Evolutionary conservation across 2,113 vertebrate species (phyloP).

Genomic region (Tympanuchus pallidicinctus): DNA sequence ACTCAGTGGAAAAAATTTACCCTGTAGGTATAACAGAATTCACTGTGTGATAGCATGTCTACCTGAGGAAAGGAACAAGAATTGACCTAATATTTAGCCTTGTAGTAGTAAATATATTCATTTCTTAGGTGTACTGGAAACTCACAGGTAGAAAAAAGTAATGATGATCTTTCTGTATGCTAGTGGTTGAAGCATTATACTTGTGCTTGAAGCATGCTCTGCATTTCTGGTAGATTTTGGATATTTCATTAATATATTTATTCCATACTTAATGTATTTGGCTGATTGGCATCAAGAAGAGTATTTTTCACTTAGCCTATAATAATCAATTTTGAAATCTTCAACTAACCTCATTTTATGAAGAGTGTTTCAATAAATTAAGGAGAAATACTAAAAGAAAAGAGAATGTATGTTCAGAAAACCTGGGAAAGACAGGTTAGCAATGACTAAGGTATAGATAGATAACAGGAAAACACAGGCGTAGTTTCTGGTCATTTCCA

Average conservation of each 20-base stretch:
- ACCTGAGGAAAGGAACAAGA: background rate
- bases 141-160: background rate
- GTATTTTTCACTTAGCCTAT: background rate
- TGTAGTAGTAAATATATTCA: background rate
- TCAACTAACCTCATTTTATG: background rate
- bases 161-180: background rate
- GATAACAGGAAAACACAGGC: background rate
- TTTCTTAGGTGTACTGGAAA: background rate
- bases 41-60: fast-evolving
- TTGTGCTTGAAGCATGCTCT: background rate
- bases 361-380: background rate
- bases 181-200: background rate
- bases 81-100: background rate
- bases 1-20: background rate
- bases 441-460: background rate
- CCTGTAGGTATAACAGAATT: background rate
- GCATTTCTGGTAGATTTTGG: background rate
- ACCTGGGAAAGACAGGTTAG: background rate
- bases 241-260: background rate
- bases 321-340: background rate
- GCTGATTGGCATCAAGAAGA: background rate
- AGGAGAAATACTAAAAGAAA: background rate
- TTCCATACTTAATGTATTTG: background rate
- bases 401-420: background rate
- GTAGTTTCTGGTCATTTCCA: background rate